Conservation (phyloP, 2,113 vertebrate genomes). For the Hypomesus transpacificus region DNA sequence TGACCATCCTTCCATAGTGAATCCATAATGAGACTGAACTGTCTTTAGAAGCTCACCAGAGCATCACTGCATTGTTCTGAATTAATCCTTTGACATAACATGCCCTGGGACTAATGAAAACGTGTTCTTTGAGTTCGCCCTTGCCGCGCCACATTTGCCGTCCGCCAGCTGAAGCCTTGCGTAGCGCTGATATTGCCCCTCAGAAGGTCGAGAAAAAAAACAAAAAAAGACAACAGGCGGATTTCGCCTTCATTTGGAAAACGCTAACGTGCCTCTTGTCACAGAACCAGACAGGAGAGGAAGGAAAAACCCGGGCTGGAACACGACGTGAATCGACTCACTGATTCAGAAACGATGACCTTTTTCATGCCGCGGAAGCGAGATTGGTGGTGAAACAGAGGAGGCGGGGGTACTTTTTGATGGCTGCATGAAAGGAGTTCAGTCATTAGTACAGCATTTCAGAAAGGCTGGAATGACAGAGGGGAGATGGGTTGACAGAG, state of each 20-base stretch:
- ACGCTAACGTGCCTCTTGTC: no score
- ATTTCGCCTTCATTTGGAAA: background rate
- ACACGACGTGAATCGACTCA: background rate
- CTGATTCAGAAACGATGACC: constrained; percentile 18
- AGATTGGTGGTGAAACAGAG: no score
- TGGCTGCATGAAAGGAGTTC: constrained; percentile 2
- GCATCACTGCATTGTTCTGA: constrained; percentile 11
- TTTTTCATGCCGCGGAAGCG: background rate
- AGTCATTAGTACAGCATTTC: constrained; percentile 1
- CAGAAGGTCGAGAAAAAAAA: constrained; percentile 31
- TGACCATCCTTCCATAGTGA: no score
- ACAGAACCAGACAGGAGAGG: no score
- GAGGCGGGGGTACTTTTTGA: constrained; percentile 1
- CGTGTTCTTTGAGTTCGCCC: constrained; percentile 27
- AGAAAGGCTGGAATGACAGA: constrained; percentile 9
- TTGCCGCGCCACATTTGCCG: constrained; percentile 30
- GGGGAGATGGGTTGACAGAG: constrained; percentile 19
- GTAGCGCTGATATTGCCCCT: constrained; percentile 43
- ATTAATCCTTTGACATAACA: constrained; percentile 45
- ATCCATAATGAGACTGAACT: background rate
- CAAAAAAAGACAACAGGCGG: background rate
- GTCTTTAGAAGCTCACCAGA: background rate
- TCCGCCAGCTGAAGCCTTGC: constrained; percentile 30
- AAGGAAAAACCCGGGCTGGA: background rate
- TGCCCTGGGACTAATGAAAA: constrained; percentile 34